Base-by-base conservation (phyloP, 2,797 vertebrate species). In the Tympanoctomys barrerae region DNA sequence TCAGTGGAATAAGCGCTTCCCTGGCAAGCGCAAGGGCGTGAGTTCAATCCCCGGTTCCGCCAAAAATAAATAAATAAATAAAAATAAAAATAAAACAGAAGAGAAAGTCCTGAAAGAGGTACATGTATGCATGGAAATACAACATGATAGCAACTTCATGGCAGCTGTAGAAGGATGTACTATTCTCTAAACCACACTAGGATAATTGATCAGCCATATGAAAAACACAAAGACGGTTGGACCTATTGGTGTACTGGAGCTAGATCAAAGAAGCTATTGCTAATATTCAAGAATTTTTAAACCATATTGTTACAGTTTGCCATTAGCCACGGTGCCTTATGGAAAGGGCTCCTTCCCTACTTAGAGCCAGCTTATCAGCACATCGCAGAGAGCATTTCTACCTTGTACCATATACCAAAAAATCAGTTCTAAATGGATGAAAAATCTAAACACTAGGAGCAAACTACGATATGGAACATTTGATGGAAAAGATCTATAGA, bases 401-500 rank as follows among this genome's bases (percentile, higher is more conserved):
- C 19, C 7, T 82, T 39, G 28, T 1, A 31, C 13, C 31, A 78
- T 39, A 62, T 39, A 31, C 62, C 14, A n/a, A 71, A 11, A 33
- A 26, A 36, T 93, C 8, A 77, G 28, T 70, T 78, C 6, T 59
- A 89, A 61, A n/a, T 70, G 33, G 52, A 88, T 80, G 84, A 89
- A 91, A 49, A 88, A 75, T 54, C 7, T 85, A 80, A 84, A 6
- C 68, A 80, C 49, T 49, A 94, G 59, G 22, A 85, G 46, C 13
- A 82, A 95, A 86, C 33, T 49, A 78, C 64, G 42, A 81, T 16
- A 62, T 28, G 59, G 71, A 93, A 88, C 39, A 81, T 14, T 85
- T 0, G 24, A 21, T 68, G 19, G 16, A 54, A 46, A 85, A 89
- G 61, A 39, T 68, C 57, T 62, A 75, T 85, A 52, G 68, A 64